Base-by-base conservation (phyloP, 2,888 invertebrate genomes). In the Nowickia ferox region DNA sequence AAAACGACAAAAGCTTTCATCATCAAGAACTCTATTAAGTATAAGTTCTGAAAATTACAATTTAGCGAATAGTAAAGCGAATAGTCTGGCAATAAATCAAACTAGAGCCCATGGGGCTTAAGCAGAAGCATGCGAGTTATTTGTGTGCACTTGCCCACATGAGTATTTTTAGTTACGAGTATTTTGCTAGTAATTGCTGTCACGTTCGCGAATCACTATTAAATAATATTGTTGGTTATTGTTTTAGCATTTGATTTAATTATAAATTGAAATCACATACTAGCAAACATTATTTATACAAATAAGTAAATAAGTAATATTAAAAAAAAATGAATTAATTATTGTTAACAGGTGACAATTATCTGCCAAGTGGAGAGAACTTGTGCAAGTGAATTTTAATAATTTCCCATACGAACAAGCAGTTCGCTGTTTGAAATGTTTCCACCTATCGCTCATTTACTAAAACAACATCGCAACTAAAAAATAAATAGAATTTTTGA, bases 321-420 rank as follows among this genome's bases (percentile, higher is more conserved):
- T 48, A 63, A 51, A 65, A 42, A 76, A 76, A 51, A 77, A 76
- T 57, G 30, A 66, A 77, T 66, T 48, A 77, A 66, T 77, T 57
- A 66, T 48, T 44, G 46, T 46, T 40, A 66, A 57, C 76, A 77
- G 66, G 65, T 66, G 76, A 77, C 66, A 77, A 77, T 66, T 77
- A 77, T 57, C 63, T 57, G 46, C 9, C n/a, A 44, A 65, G 55
- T 51, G 15, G 55, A 57, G 15, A 42, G 40, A 53, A 44, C 53
- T 75, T 75, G 44, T 65, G 75, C 65, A 65, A 65, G 44, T 65
- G 17, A 65, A 55, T 76, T 44, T 30, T 55, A 30, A 15, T 55
- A 65, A 53, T n/a, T 65, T 72, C 30, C 6, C 5, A 6, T 30
- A 30, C 30, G 6, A 30, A 30, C 30, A 30, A 30, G 30, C 30